phyloP scores from a whole-genome alignment of 2,797 vertebrate species.

The Austrolebias charrua region DNA sequence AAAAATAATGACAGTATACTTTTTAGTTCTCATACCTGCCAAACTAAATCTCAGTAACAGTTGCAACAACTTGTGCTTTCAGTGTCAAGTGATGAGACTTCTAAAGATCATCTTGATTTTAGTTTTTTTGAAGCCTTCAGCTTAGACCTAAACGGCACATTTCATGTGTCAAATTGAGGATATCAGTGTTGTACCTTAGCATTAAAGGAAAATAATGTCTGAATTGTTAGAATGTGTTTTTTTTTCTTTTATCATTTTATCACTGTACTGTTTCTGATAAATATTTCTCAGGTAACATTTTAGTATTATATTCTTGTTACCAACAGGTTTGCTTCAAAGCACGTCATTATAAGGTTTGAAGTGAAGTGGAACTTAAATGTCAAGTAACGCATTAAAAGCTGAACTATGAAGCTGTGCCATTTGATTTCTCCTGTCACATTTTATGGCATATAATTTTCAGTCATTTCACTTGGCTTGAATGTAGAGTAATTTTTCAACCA shows the following conservation, averaged over 20 bases:
- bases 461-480: constrained; percentile 1
- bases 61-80: too few species aligned
- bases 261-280: background rate
- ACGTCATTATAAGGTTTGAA: background rate
- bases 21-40: too few species aligned
- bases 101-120: too few species aligned
- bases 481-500: constrained; percentile 1
- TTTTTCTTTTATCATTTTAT: background rate
- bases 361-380: constrained; percentile 8
- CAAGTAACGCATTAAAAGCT: constrained; percentile 1
- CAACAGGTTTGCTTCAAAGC: background rate
- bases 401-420: background rate
- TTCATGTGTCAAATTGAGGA: too few species aligned
- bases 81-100: too few species aligned
- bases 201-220: background rate
- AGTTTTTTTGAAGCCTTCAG: too few species aligned
- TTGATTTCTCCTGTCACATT: constrained; percentile 1
- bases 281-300: background rate
- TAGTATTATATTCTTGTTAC: background rate
- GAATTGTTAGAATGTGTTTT: background rate
- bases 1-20: too few species aligned
- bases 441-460: background rate
- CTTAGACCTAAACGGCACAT: too few species aligned
- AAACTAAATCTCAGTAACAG: too few species aligned
- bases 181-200: background rate